Evolutionary conservation across 2,888 invertebrate species (phyloP).

Genomic region (Cabera pusaria): DNA sequence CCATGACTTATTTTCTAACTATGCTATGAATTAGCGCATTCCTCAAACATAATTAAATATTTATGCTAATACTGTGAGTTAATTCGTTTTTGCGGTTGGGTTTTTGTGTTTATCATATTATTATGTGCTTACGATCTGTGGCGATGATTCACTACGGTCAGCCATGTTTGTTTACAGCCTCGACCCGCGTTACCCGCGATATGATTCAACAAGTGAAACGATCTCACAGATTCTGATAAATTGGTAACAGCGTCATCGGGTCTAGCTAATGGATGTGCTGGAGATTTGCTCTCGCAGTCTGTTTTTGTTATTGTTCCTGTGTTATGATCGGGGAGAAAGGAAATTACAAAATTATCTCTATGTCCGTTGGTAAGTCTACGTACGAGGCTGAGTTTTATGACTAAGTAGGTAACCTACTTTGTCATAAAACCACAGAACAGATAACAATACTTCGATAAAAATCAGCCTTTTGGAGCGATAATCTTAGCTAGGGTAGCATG

Average conservation of each 20-base stretch:
- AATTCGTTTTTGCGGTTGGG: constrained; percentile 5
- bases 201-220: constrained; percentile 42
- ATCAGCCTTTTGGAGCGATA: no score
- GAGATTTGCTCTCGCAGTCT: constrained; percentile 11
- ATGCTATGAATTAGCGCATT: constrained; percentile 8
- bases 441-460: no score
- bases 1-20: neutral
- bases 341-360: constrained; percentile 3
- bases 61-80: constrained; percentile 11
- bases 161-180: constrained; percentile 52
- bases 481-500: no score
- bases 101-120: constrained; percentile 1
- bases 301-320: constrained; percentile 7
- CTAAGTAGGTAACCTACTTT: no score
- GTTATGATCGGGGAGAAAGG: constrained; percentile 2
- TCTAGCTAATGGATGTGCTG: constrained; percentile 19
- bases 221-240: constrained; percentile 24
- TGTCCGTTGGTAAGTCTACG: no score
- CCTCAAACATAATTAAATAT: constrained; percentile 12
- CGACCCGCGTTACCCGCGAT: constrained; percentile 28
- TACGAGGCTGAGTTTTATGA: no score
- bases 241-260: constrained; percentile 17
- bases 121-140: constrained; percentile 26
- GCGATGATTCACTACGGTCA: constrained; percentile 45
- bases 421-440: no score